phyloP scores from a whole-genome alignment of 1,140 invertebrate species.

The Reticulitermes speratus region DNA sequence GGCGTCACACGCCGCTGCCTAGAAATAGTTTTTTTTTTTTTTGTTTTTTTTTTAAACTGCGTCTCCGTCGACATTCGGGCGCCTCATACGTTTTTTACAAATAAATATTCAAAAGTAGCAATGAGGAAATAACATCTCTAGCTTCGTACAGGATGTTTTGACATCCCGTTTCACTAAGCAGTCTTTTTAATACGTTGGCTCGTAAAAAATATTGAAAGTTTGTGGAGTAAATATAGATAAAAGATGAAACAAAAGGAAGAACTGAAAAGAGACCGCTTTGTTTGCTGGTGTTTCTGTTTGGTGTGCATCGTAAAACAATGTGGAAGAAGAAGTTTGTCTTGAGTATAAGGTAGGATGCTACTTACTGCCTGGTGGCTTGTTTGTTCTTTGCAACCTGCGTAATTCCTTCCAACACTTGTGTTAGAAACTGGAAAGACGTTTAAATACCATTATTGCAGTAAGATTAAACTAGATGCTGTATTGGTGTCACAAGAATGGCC shows the following conservation, averaged over 20 bases:
- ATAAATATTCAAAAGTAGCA: constrained; percentile 4
- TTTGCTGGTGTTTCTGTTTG: constrained; percentile 15
- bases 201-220: constrained; percentile 18
- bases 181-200: not conserved
- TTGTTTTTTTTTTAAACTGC: not conserved
- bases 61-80: not conserved
- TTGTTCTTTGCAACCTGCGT: not conserved
- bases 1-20: not conserved
- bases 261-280: not conserved
- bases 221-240: not conserved
- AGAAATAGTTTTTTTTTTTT: not conserved
- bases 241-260: not conserved
- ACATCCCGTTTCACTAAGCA: not conserved
- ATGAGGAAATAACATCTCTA: not conserved
- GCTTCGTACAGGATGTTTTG: not conserved
- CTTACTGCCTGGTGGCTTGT: not conserved
- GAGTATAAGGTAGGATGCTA: constrained; percentile 10
- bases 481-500: not conserved
- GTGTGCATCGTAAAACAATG: constrained; percentile 10
- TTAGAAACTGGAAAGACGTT: not conserved
- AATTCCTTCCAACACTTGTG: not conserved
- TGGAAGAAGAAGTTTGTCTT: constrained; percentile 13
- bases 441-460: not conserved
- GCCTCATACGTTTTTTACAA: not conserved
- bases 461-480: not conserved